Base-by-base conservation (phyloP, 2,888 invertebrate species). In the Cataglyphis altisquamis region DNA sequence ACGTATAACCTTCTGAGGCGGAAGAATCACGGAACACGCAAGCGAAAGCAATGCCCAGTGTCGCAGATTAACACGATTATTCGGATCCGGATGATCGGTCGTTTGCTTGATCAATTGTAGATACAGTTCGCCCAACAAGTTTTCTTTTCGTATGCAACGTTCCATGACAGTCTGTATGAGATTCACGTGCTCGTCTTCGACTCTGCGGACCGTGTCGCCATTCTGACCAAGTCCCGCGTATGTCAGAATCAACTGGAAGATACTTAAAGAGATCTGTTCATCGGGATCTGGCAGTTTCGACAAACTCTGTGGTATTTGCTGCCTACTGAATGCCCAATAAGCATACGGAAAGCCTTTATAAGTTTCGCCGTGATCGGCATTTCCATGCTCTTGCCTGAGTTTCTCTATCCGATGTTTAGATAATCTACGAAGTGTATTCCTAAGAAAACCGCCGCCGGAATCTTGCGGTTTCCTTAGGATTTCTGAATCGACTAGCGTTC, bases 81-180 rank as follows among this genome's bases (percentile, higher is more conserved):
- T 97, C 0, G 98, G 98, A 95, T 98, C 98, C 0, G 98, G 98
- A 95, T 98, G 98, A 92, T 98, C 98, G 0, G 98, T 99, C 0
- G 99, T 99, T 95, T 98, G 98, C 94, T 99, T 99, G 84, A 99
- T 97, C 60, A 99, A 96, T 94, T 99, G 98, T 90, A 99, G 96
- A 94, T 98, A 99, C 82, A 98, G 96, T 95, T 99, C 99, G 92
- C 98, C 98, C 6, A 98, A 96, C 70, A 98, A 95, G 70, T 97
- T 96, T 93, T 98, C 98, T 93, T 98, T 98, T 91, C 98, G 96
- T 97, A 99, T 97, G 91, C 98, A 98, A 84, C 98, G 97, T 92
- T 98, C 98, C 95, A 99, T 96, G 89, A 99, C 97, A 1, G 97
- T 97, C 95, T 99, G 99, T 78, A 99, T 97, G 36, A 99, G 96